These are phyloP conservation scores for Itoplectis maculator DNA, from an alignment of 2,888 invertebrate species.

Conservation along the genomic window DNA sequence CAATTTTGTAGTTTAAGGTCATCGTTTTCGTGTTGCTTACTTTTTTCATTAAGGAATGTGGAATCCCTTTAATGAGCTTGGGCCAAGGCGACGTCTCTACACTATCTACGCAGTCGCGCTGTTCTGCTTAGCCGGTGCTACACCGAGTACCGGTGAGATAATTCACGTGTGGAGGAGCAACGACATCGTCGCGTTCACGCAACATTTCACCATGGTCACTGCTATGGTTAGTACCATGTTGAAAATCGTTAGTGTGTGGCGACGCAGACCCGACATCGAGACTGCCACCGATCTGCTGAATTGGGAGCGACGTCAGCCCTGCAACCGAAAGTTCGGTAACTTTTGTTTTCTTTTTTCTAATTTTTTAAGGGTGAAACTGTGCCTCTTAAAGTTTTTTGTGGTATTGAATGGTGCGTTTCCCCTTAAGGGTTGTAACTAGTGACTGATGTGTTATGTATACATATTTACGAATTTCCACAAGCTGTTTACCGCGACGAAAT, in stretches of 20 bases:
- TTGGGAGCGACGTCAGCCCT: conserved; percentile 62
- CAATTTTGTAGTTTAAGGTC: neutral
- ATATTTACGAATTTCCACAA: conserved; percentile 25
- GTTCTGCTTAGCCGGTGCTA: conserved; percentile 37
- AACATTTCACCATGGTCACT: conserved; percentile 59
- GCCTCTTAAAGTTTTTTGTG: neutral
- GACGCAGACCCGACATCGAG: conserved; percentile 47
- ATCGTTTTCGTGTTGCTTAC: neutral
- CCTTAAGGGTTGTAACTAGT: neutral
- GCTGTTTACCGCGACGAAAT: conserved; percentile 61
- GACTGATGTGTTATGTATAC: neutral
- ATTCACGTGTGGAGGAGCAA: conserved; percentile 54
- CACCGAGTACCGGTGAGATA: conserved; percentile 53
- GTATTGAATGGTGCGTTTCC: neutral
- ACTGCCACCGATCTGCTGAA: conserved; percentile 53
- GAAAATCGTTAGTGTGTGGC: conserved; percentile 59
- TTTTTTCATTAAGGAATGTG: conserved; percentile 58
- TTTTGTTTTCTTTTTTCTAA: neutral
- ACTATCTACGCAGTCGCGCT: conserved; percentile 31
- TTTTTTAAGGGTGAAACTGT: neutral
- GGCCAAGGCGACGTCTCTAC: conserved; percentile 40
- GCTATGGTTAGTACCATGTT: conserved; percentile 59
- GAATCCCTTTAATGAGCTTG: conserved; percentile 56
- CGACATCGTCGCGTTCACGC: conserved; percentile 47
- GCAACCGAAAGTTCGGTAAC: conserved; percentile 62